Percentiles rank a stretch among this genome's conserved stretches.
phyloP scores from a whole-genome alignment of 1,140 invertebrate species.

The Lerema accius region DNA sequence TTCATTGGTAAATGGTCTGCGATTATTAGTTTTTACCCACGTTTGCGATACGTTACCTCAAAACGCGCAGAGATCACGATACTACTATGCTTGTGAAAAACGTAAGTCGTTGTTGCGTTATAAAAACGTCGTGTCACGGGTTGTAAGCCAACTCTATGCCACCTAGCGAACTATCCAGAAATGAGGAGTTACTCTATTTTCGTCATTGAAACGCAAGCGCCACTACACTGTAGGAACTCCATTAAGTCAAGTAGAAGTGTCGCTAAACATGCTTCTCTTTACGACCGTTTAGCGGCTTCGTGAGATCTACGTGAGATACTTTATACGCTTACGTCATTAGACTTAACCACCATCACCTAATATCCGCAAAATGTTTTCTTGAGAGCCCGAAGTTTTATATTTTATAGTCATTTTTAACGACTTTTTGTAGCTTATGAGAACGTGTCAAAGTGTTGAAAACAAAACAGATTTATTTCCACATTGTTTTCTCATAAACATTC shows the following conservation, averaged over 20 bases:
- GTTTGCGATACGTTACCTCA: too few relatives aligned
- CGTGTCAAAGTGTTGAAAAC: too few relatives aligned
- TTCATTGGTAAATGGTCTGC: too few relatives aligned
- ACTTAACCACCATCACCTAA: not conserved
- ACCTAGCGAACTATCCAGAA: not conserved
- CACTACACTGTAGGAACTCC: not conserved
- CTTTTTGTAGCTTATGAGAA: too few relatives aligned
- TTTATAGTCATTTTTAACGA: not conserved
- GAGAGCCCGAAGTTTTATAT: not conserved
- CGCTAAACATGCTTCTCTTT: constrained; percentile 16
- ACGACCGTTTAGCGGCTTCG: constrained; percentile 1
- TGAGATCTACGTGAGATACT: constrained; percentile 23
- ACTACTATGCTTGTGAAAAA: too few relatives aligned
- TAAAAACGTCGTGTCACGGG: too few relatives aligned
- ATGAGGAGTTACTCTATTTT: not conserved
- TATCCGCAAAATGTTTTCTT: not conserved
- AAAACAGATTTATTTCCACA: too few relatives aligned
- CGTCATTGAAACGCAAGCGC: not conserved
- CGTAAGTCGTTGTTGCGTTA: too few relatives aligned
- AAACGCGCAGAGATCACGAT: too few relatives aligned
- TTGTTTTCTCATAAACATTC: too few relatives aligned
- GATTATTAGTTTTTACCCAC: too few relatives aligned
- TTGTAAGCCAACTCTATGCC: too few relatives aligned
- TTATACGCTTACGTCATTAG: constrained; percentile 16
- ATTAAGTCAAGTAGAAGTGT: constrained; percentile 21